Base-by-base conservation (phyloP, 2,888 invertebrate species). In the Calephelis perditalis region DNA sequence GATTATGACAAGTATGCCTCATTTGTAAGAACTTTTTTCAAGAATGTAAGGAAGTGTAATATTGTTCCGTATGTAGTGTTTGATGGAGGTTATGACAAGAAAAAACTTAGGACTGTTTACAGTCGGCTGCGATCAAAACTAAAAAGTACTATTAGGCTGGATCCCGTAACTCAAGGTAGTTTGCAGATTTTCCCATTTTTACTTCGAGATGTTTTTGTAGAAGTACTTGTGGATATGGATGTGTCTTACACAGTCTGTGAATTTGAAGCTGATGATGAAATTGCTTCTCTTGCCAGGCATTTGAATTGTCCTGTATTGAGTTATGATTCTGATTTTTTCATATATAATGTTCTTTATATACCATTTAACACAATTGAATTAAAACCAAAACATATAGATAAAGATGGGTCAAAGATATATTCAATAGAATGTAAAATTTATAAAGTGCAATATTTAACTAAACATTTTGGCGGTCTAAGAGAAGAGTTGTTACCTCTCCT, bases 321-420 rank as follows among this genome's bases (percentile, higher is more conserved):
- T 73, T 96, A 95, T 70, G 99, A 99, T 82, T 98, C 98, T 0
- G 99, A 99, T 84, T 99, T 98, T 84, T 98, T 94, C 74, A 94
- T 99, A 67, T 97, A 95, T 81, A 95, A 96, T 82, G 94, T 96
- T 0, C 82, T 92, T 2, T 97, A 97, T 70, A 95, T 99, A 67
- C 96, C 97, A 0, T 93, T 96, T 67, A 90, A 93, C 43, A 94
- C 94, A 36, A 74, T 96, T 10, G 92, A 94, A 5, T 79, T 91
- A 7, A 91, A 91, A 75, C 79, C 86, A 7, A 78, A 71, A 54
- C 68, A 69, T 1, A 65, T 81, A 45, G 75, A 77, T 35, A 71
- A 77, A 26, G 69, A 82, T 65, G 79, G 72, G 0, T 72, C 64
- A 8, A 82, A 76, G 68, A 70, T 80, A 26, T 85, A 82, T 73